These are phyloP conservation scores for Cygnus buccinator DNA, from an alignment of 2,113 vertebrate species.

Conservation along the genomic window DNA sequence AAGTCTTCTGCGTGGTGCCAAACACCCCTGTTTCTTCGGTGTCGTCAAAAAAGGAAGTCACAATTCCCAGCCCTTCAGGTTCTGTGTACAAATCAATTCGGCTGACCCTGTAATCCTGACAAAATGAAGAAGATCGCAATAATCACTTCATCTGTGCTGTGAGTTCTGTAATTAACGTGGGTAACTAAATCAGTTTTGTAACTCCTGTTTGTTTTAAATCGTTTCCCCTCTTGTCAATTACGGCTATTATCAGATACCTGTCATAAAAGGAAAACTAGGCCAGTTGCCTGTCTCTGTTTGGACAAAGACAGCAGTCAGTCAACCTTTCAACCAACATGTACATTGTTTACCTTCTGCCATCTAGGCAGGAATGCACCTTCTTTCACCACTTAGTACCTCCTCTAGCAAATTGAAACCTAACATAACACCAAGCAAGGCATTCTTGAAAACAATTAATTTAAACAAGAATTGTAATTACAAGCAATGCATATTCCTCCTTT, in stretches of 20 bases:
- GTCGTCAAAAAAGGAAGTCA: conserved; percentile 87
- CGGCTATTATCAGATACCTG: neutral
- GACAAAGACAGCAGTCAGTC: neutral
- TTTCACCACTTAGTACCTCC: neutral
- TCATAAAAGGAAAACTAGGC: conserved; percentile 13
- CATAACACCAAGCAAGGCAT: neutral
- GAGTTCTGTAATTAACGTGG: conserved; percentile 19
- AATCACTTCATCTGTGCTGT: neutral
- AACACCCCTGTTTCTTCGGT: conserved; percentile 85
- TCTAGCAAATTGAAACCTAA: conserved; percentile 14
- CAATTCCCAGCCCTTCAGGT: conserved; percentile 85
- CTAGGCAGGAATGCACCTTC: conserved; percentile 1
- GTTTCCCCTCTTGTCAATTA: conserved; percentile 22
- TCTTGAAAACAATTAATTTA: conserved; percentile 9
- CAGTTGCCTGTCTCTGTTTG: neutral
- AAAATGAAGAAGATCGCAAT: conserved; percentile 29
- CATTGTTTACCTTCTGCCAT: neutral
- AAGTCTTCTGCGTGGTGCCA: conserved; percentile 85
- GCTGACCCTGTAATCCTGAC: conserved; percentile 90
- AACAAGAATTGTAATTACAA: conserved; percentile 16
- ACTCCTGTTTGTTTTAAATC: neutral
- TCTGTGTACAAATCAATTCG: conserved; percentile 91
- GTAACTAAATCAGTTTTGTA: conserved; percentile 28
- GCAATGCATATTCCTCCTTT: neutral
- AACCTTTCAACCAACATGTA: conserved; percentile 5